These are phyloP conservation scores for Enoplosus armatus DNA, from an alignment of 2,797 vertebrate genomes.

Conservation along the genomic window DNA sequence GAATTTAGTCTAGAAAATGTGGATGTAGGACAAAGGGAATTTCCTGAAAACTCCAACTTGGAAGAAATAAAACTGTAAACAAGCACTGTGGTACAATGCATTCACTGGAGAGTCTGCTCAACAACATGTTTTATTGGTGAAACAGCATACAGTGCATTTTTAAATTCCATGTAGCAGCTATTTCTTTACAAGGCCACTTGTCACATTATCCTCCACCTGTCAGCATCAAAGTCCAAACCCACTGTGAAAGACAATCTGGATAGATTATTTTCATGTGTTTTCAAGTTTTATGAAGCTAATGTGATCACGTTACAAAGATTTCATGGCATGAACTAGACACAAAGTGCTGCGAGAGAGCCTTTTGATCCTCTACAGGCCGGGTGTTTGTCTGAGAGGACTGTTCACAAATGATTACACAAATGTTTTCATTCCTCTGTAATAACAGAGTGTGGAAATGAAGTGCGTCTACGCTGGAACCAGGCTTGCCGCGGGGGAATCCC, in stretches of 20 bases:
- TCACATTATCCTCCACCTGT: constrained; percentile 70
- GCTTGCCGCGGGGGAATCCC: constrained; percentile 25
- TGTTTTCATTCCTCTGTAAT: constrained; percentile 73
- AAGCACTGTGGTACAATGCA: not conserved
- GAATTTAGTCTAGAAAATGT: not conserved
- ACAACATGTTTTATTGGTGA: constrained; percentile 32
- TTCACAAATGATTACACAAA: constrained; percentile 57
- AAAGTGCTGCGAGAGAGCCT: not conserved
- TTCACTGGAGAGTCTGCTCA: not conserved
- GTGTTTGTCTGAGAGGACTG: constrained; percentile 50
- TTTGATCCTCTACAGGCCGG: constrained; percentile 13
- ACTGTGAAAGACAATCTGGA: constrained; percentile 65
- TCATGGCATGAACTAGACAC: constrained; percentile 53
- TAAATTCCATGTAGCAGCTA: constrained; percentile 12
- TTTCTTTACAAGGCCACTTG: constrained; percentile 44
- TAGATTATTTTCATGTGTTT: constrained; percentile 68
- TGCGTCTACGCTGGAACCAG: constrained; percentile 31
- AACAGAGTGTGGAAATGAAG: constrained; percentile 49
- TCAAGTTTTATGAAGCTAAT: constrained; percentile 71
- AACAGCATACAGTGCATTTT: constrained; percentile 31
- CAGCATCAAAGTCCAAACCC: constrained; percentile 45
- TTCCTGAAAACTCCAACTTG: not conserved
- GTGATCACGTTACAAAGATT: constrained; percentile 71
- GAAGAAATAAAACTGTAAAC: not conserved
- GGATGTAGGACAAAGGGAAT: not conserved